A percentile compares a stretch with the other conserved stretches of the same genome.
These are phyloP conservation scores for Cochlearius cochlearius DNA, from an alignment of 2,113 vertebrate species.

Conservation along the genomic window DNA sequence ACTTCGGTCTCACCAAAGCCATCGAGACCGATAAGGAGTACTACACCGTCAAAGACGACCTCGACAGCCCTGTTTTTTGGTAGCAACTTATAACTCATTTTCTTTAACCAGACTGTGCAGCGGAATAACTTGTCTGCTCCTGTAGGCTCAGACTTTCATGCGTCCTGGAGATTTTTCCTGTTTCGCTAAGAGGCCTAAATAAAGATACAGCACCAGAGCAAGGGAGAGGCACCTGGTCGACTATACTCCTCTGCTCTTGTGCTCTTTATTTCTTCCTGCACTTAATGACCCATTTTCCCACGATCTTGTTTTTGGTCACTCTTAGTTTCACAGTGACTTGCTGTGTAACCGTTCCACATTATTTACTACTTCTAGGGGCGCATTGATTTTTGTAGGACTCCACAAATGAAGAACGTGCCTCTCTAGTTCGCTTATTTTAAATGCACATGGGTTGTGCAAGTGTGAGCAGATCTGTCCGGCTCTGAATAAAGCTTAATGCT, in stretches of 20 bases:
- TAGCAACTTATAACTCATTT: neutral
- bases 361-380: fast-evolving
- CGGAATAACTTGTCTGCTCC: neutral
- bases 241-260: fast-evolving
- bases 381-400: fast-evolving
- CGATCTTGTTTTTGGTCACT: fast-evolving
- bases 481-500: fast-evolving
- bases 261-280: neutral
- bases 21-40: constrained; percentile 95
- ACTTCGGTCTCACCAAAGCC: constrained; percentile 95
- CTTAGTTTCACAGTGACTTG: fast-evolving
- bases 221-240: neutral
- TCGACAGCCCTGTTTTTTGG: constrained; percentile 97
- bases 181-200: fast-evolving
- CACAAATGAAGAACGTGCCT: fast-evolving
- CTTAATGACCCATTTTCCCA: neutral
- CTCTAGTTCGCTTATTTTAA: fast-evolving
- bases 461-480: neutral
- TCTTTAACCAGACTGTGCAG: neutral
- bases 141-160: neutral
- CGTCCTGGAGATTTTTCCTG: fast-evolving
- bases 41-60: constrained; percentile 93
- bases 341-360: neutral
- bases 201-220: neutral
- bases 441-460: fast-evolving